Conservation (phyloP, 2,113 vertebrate genomes). For the Daboia siamensis region DNA sequence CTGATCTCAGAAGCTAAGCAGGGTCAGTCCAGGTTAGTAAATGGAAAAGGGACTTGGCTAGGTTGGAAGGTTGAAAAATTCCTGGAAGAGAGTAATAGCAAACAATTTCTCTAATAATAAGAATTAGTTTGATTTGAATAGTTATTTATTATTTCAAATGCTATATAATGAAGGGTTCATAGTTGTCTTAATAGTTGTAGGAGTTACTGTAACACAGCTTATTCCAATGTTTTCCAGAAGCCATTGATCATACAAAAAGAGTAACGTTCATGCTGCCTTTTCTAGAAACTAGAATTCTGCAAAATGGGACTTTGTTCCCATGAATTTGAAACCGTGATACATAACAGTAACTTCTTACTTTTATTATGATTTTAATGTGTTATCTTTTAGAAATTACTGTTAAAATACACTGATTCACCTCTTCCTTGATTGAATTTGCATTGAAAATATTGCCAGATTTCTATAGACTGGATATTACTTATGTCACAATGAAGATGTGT, state of each 20-base stretch:
- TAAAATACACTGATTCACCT: not conserved
- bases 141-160: not conserved
- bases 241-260: not conserved
- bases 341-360: not conserved
- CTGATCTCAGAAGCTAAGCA: not conserved
- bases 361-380: not conserved
- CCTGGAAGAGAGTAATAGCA: not conserved
- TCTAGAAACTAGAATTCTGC: not conserved
- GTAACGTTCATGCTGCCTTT: not conserved
- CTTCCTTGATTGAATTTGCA: not conserved
- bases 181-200: not conserved
- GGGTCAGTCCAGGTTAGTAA: not conserved
- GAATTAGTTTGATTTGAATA: not conserved
- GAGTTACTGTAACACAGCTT: not conserved
- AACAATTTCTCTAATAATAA: not conserved
- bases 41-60: not conserved
- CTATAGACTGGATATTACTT: not conserved
- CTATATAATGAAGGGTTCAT: not conserved
- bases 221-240: not conserved
- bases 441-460: not conserved
- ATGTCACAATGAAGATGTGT: not conserved
- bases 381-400: not conserved
- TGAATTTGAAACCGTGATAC: not conserved
- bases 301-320: not conserved
- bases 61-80: not conserved